Conservation (phyloP, 2,797 vertebrate species). For the Molossus molossus region DNA sequence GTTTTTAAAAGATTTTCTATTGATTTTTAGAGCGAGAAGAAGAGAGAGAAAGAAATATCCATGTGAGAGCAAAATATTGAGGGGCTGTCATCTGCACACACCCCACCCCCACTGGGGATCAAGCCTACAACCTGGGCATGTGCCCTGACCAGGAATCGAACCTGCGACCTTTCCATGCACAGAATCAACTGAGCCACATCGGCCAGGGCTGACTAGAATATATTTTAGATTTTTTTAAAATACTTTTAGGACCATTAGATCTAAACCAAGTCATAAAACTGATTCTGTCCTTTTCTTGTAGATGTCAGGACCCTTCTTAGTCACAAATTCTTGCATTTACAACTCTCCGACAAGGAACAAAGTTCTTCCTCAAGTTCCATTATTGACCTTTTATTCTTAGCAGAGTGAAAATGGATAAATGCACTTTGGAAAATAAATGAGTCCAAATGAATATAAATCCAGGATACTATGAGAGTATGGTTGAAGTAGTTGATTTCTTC, state of each 20-base stretch:
- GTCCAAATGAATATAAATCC: background rate
- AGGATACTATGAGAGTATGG: background rate
- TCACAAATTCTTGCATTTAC: background rate
- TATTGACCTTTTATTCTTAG: slow-evolving; percentile 37
- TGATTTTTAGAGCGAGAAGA: background rate
- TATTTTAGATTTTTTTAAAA: slow-evolving; percentile 9
- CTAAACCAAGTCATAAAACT: slow-evolving; percentile 22
- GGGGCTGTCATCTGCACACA: background rate
- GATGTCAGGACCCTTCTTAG: background rate
- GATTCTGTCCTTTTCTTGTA: slow-evolving; percentile 1
- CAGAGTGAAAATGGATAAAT: background rate
- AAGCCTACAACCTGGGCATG: background rate
- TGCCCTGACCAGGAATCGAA: background rate
- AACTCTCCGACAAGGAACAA: background rate
- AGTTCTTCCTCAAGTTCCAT: background rate
- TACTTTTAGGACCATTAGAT: slow-evolving; percentile 21
- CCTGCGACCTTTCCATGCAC: background rate
- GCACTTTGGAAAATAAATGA: background rate
- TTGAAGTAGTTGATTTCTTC: background rate
- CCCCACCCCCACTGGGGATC: background rate
- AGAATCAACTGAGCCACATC: background rate
- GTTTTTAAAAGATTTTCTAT: background rate
- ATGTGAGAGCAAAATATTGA: background rate
- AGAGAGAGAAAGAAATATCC: background rate
- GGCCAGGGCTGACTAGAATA: slow-evolving; percentile 1